Evolutionary conservation across 1,140 invertebrate genomes (phyloP).

Genomic region (Venturia canescens): DNA sequence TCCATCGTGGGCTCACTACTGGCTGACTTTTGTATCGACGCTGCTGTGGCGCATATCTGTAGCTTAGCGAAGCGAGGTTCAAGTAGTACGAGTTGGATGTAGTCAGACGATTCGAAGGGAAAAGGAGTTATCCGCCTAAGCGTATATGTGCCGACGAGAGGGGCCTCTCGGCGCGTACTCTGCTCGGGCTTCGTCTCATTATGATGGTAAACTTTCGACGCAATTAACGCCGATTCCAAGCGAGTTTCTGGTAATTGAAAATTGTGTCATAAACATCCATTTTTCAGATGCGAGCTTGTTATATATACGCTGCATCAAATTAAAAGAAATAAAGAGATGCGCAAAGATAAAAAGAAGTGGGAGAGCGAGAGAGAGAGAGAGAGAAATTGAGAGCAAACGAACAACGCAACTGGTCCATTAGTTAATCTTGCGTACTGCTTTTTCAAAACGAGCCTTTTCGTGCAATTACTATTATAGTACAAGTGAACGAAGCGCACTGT

Average conservation of each 20-base stretch:
- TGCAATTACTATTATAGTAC: conserved; percentile 7
- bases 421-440: neutral
- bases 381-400: neutral
- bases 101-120: conserved; percentile 14
- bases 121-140: neutral
- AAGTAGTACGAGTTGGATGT: conserved; percentile 24
- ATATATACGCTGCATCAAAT: neutral
- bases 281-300: conserved; percentile 20
- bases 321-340: neutral
- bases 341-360: neutral
- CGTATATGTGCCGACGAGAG: neutral
- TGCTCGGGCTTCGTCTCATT: conserved; percentile 11
- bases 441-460: neutral
- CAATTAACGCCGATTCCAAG: conserved; percentile 33
- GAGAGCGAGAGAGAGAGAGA: neutral
- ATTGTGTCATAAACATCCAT: conserved; percentile 35
- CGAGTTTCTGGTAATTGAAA: conserved; percentile 30
- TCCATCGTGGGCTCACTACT: neutral
- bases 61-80: neutral
- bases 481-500: neutral
- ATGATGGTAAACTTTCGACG: conserved; percentile 40
- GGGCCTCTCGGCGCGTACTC: neutral
- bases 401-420: neutral
- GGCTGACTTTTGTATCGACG: neutral
- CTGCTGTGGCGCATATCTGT: neutral